A percentile compares a stretch with the other conserved stretches of the same genome.
These are phyloP conservation scores for Saguinus imperator DNA, from an alignment of 2,113 vertebrate species.

Conservation along the genomic window DNA sequence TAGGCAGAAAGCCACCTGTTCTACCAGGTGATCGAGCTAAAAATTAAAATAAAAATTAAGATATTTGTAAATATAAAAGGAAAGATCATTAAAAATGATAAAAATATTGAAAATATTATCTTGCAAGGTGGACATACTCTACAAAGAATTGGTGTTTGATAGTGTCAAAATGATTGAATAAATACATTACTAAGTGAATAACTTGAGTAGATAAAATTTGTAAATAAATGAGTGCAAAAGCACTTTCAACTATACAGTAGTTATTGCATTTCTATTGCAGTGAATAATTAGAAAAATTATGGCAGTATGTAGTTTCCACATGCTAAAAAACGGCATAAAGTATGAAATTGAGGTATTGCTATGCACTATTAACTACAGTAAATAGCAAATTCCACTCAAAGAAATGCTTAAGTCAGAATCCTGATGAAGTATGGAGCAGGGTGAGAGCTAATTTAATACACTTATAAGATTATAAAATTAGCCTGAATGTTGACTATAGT, in stretches of 20 bases:
- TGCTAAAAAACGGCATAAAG: background rate
- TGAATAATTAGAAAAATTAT: background rate
- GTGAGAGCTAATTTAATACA: conserved; percentile 10
- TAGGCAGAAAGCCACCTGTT: background rate
- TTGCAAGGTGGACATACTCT: background rate
- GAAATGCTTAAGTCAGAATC: conserved; percentile 8
- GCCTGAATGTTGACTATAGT: background rate
- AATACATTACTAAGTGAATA: background rate
- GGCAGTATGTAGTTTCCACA: background rate
- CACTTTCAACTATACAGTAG: background rate
- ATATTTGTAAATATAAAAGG: background rate
- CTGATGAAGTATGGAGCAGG: background rate
- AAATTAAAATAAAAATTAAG: background rate
- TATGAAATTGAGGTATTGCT: background rate
- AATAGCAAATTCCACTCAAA: background rate
- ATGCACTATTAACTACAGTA: background rate
- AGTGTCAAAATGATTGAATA: background rate
- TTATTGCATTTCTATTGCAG: background rate
- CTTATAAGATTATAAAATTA: conserved; percentile 38
- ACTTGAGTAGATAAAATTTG: background rate
- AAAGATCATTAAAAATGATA: background rate
- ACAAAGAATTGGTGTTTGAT: background rate
- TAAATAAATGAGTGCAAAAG: background rate
- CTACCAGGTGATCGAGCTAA: background rate
- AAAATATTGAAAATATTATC: background rate